These are phyloP conservation scores for Aldrovandia affinis DNA, from an alignment of 2,797 vertebrate species.

Conservation along the genomic window DNA sequence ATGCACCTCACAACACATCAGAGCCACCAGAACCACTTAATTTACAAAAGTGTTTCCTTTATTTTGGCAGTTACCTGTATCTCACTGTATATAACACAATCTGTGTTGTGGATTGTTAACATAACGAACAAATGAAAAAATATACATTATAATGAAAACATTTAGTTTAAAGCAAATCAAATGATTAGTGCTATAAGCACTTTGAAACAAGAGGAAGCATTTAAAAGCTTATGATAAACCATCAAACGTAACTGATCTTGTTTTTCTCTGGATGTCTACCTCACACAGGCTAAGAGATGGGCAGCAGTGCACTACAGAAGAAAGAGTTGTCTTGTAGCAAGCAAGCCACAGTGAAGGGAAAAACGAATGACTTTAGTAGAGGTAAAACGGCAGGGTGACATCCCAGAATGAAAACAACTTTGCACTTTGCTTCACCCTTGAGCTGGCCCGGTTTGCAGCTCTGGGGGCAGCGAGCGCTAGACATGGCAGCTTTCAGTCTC, in stretches of 20 bases:
- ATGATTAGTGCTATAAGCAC: not conserved
- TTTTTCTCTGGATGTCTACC: not conserved
- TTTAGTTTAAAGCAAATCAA: not conserved
- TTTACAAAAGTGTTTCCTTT: no score
- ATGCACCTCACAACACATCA: no score
- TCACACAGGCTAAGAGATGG: not conserved
- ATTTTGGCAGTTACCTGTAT: no score
- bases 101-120: not conserved
- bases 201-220: not conserved
- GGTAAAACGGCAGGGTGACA: constrained; percentile 37
- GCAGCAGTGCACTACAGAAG: not conserved
- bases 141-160: not conserved
- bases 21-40: no score
- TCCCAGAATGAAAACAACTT: constrained; percentile 51
- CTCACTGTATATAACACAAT: not conserved
- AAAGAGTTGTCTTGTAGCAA: not conserved
- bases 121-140: not conserved
- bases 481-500: constrained; percentile 45
- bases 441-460: constrained; percentile 39
- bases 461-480: constrained; percentile 41
- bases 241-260: not conserved
- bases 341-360: not conserved
- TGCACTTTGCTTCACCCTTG: constrained; percentile 25
- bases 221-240: not conserved
- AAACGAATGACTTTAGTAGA: constrained; percentile 11